phyloP scores from a whole-genome alignment of 1,140 invertebrate species.

The Cheumatopsyche charites region DNA sequence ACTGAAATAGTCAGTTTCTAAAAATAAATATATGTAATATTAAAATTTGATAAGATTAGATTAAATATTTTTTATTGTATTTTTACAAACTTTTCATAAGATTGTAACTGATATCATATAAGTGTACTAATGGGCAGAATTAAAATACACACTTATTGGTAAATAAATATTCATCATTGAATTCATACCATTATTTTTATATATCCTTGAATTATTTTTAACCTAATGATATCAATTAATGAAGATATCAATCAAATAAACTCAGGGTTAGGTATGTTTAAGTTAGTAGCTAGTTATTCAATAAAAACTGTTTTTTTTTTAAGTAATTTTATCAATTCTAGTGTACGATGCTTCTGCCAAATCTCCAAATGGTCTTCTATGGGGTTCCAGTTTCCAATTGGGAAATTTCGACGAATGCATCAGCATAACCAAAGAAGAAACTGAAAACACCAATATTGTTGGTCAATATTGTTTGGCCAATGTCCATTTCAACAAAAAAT shows the following conservation, averaged over 20 bases:
- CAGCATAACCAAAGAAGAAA: constrained; percentile 44
- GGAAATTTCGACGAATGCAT: constrained; percentile 75
- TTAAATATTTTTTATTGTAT: not conserved
- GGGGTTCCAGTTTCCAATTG: constrained; percentile 67
- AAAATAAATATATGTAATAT: too few species aligned
- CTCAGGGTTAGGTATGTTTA: too few species aligned
- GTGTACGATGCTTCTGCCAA: constrained; percentile 72
- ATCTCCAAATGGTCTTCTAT: constrained; percentile 66
- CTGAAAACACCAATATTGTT: constrained; percentile 51
- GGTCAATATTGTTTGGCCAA: constrained; percentile 69
- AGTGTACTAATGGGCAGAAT: too few species aligned
- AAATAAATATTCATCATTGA: not conserved
- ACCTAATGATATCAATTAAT: not conserved
- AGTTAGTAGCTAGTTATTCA: too few species aligned
- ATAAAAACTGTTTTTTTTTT: too few species aligned
- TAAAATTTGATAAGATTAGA: not conserved
- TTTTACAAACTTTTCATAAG: not conserved
- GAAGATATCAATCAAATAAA: too few species aligned
- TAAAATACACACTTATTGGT: not conserved
- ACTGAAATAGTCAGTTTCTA: too few species aligned
- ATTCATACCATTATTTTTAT: not conserved
- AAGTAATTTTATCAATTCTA: too few species aligned
- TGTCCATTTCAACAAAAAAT: constrained; percentile 36
- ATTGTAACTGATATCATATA: too few species aligned
- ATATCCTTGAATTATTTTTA: not conserved